Evolutionary conservation across 2,113 vertebrate species (phyloP), one percentile per base, ranked within the genome.

Genomic region (Oncorhynchus gorbuscha): DNA sequence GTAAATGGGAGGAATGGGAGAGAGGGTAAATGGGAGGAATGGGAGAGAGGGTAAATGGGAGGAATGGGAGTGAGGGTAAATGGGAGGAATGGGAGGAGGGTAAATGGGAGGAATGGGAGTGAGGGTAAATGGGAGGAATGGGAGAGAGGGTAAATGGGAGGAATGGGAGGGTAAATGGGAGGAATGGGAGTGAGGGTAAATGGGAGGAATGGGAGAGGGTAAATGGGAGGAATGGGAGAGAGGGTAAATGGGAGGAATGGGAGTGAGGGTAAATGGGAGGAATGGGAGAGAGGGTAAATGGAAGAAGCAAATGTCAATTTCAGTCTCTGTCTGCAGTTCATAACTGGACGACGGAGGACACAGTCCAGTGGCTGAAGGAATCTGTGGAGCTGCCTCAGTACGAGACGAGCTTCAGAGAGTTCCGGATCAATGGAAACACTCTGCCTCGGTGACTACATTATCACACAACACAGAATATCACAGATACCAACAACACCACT

Each of bases 361-460:
- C 96, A 0, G 91, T 97, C 82, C 95, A 95, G 81, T 99, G 98
- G 98, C 89, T 99, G 88, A 94, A 93, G 87, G 96, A 99, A 79
- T 96, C 97, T 70, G 98, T 99, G 85, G 98, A 99, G 92, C 93
- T 99, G 78, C 97, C 98, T 8, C 98, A 98, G 22, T 99, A 99
- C 24, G 97, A 98, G 88, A 97, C 88, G 87, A 97, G 95, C 93
- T 99, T 99, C 89, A 93, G 95, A 86, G 96, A 97, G 67, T 97
- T 95, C 88, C 92, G 93, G 82, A 94, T 99, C 67, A 96, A 96
- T 71, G 98, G 98, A 89, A 97, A 97, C 86, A 97, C 95, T 0
- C 93, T 99, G 87, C 98, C 98, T 87, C 97, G 98, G 98, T 99
- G 64, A 91, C 83, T 70, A 1, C 68, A 67, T 30, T 5, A 61